Percentiles rank a stretch among this genome's conserved stretches.
Evolutionary conservation across 2,797 vertebrate species (phyloP).

Genomic region (Lophius americanus): DNA sequence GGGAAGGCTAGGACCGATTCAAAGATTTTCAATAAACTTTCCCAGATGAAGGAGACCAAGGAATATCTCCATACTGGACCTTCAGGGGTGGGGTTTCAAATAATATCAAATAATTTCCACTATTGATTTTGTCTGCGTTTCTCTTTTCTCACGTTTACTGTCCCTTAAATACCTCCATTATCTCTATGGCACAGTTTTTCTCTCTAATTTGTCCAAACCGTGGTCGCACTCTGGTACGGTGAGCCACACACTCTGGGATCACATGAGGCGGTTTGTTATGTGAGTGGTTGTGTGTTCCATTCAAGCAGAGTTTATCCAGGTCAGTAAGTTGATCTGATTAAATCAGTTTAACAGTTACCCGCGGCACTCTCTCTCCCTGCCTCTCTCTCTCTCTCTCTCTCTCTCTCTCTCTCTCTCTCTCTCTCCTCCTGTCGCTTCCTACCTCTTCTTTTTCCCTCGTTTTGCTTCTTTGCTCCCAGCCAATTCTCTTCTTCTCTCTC

Average conservation of each 20-base stretch:
- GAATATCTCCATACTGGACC: too few relatives aligned
- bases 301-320: constrained; percentile 72
- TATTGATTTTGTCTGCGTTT: background rate
- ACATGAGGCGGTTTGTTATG: constrained; percentile 35
- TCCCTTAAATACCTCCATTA: background rate
- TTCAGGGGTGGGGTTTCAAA: too few relatives aligned
- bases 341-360: constrained; percentile 68
- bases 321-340: constrained; percentile 78
- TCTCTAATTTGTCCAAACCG: background rate
- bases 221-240: background rate
- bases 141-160: too few relatives aligned
- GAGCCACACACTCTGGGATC: constrained; percentile 1
- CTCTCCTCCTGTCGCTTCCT: background rate
- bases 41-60: too few relatives aligned
- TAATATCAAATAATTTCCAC: too few relatives aligned
- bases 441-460: background rate
- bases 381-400: background rate
- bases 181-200: fast-evolving
- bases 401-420: background rate
- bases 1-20: too few relatives aligned
- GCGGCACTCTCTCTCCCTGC: constrained; percentile 7
- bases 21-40: too few relatives aligned
- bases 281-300: constrained; percentile 53
- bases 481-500: background rate
- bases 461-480: background rate